Evolutionary conservation across 2,113 vertebrate species (phyloP).

Genomic region (Tachysurus fulvidraco): DNA sequence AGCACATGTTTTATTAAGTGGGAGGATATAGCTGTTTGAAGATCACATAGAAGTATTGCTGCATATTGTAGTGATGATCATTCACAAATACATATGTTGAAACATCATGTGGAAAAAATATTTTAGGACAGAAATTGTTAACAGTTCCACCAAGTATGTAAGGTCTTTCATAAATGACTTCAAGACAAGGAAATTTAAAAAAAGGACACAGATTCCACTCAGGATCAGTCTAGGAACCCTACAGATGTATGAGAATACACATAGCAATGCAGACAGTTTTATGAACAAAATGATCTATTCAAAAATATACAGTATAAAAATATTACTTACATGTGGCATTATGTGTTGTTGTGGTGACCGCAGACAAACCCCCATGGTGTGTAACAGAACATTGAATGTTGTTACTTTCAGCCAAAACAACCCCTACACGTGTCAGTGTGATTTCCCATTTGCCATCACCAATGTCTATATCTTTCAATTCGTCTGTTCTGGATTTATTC

Average conservation of each 20-base stretch:
- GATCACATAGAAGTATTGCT: not conserved
- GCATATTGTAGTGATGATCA: not conserved
- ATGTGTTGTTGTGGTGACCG: not conserved
- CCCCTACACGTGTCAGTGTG: not conserved
- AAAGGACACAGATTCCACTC: not conserved
- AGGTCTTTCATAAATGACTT: not conserved
- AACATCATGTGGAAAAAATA: not conserved
- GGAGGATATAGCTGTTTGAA: not conserved
- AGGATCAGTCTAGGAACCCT: not conserved
- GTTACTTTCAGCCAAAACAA: not conserved
- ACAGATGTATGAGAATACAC: not conserved
- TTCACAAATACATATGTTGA: not conserved
- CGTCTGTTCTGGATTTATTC: fast-evolving
- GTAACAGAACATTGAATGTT: constrained; percentile 40
- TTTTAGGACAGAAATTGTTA: not conserved
- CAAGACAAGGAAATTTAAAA: not conserved
- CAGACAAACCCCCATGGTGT: not conserved
- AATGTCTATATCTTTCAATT: fast-evolving
- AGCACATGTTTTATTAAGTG: not conserved
- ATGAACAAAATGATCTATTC: not conserved
- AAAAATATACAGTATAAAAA: not conserved
- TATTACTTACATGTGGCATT: constrained; percentile 55
- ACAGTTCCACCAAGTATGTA: not conserved
- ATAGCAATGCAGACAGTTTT: not conserved
- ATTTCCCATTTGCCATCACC: not conserved